Base-by-base conservation (phyloP, 2,888 invertebrate species). In the Netelia melanura region DNA sequence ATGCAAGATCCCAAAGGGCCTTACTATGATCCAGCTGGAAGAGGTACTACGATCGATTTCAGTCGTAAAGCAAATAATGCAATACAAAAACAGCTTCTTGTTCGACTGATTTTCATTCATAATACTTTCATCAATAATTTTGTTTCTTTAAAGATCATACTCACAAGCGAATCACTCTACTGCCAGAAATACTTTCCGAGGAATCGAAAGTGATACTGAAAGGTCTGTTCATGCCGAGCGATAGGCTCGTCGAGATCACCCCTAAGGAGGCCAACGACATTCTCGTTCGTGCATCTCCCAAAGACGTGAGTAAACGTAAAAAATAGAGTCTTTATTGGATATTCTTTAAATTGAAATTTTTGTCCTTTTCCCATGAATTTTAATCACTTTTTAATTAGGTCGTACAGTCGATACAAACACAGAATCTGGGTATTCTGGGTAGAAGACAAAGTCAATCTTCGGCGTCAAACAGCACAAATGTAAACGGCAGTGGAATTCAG, bases 191-290 rank as follows among this genome's bases (percentile, higher is more conserved):
- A 56, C 95, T 98, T 84, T 92, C 95, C 0, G 97, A 97, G 14
- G 96, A 97, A 70, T 95, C 96, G 1, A 96, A 96, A 92, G 90
- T 93, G 9, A 95, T 95, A 77, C 94, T 98, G 67, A 96, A 96
- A 92, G 92, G 94, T 9, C 95, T 97, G 87, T 97, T 96, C 93
- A 94, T 88, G 8, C 90, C 93, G 0, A 90, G 90, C 61, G 94
- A 94, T 90, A 94, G 97, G 89, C 86, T 91, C 64, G 96, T 96
- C 89, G 98, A 98, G 92, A 94, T 98, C 70, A 96, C 94, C 85
- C 94, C 95, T 43, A 95, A 95, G 87, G 97, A 98, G 94, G 98
- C 98, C 0, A 97, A 98, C 93, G 97, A 97, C 88, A 96, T 98
- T 87, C 94, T 98, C 85, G 95, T 97, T 3, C 95, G 96, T 89